Evolutionary conservation across 2,113 vertebrate species (phyloP).

Genomic region (Cheilinus undulatus): DNA sequence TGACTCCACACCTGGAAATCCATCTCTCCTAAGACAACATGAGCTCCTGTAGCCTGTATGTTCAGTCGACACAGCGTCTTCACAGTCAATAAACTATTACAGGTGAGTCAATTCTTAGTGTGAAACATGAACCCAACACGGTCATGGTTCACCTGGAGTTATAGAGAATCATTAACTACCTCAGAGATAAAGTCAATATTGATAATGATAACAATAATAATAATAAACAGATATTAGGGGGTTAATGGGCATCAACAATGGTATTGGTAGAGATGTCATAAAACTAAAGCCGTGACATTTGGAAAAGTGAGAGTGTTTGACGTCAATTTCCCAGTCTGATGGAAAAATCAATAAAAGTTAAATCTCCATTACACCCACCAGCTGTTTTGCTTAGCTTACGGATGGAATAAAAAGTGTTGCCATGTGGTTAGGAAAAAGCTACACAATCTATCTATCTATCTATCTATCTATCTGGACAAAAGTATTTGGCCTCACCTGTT

Average conservation of each 20-base stretch:
- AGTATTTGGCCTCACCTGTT: too few relatives aligned
- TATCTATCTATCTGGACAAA: too few relatives aligned
- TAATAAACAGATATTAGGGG: not conserved
- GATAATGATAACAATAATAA: slow-evolving; percentile 2
- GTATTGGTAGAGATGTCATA: not conserved
- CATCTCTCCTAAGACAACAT: slow-evolving; percentile 16
- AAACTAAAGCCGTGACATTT: slow-evolving; percentile 8
- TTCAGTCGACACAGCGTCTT: not conserved
- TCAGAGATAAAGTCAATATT: not conserved
- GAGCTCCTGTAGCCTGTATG: slow-evolving; percentile 9
- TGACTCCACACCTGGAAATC: slow-evolving; percentile 40
- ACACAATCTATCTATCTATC: too few relatives aligned
- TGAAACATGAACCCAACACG: slow-evolving; percentile 31
- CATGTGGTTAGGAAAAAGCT: too few relatives aligned
- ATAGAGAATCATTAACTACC: slow-evolving; percentile 7
- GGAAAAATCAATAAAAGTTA: not conserved
- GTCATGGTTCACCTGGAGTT: slow-evolving; percentile 14
- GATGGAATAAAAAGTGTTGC: not conserved
- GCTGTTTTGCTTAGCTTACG: slow-evolving; percentile 1
- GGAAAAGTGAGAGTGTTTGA: not conserved
- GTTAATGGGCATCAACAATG: slow-evolving; percentile 12
- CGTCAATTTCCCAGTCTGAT: not conserved
- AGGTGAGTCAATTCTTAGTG: slow-evolving; percentile 31
- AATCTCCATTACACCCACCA: not conserved
- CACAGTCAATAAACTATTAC: slow-evolving; percentile 62